phyloP scores from a whole-genome alignment of 2,797 vertebrate genomes.

The Danio aesculapii region DNA sequence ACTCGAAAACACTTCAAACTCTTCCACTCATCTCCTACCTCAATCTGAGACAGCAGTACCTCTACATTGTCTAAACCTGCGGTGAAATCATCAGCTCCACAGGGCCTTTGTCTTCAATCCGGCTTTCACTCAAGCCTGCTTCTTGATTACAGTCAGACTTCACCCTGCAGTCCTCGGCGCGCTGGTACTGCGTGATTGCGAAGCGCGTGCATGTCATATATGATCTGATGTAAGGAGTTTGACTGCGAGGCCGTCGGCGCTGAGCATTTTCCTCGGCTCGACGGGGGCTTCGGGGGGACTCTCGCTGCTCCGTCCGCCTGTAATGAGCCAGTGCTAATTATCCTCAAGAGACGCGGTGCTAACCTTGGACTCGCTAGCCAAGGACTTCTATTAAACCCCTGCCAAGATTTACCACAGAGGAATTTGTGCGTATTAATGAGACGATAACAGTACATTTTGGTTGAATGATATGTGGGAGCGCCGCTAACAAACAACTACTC shows the following conservation, averaged over 20 bases:
- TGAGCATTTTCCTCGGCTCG: constrained; percentile 23
- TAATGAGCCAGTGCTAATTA: constrained; percentile 65
- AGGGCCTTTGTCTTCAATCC: constrained; percentile 35
- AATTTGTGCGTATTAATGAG: constrained; percentile 58
- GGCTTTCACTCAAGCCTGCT: constrained; percentile 25
- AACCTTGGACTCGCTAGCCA: constrained; percentile 61
- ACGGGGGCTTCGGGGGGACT: neutral
- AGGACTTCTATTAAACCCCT: constrained; percentile 59
- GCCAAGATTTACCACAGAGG: constrained; percentile 52
- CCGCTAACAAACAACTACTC: constrained; percentile 3
- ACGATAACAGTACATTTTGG: constrained; percentile 56
- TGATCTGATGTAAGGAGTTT: constrained; percentile 34
- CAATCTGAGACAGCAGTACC: constrained; percentile 11
- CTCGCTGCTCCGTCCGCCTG: constrained; percentile 38
- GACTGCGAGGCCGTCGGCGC: neutral
- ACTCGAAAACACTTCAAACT: constrained; percentile 28
- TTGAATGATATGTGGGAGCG: constrained; percentile 20
- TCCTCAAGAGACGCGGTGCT: constrained; percentile 53
- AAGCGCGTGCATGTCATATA: constrained; percentile 25
- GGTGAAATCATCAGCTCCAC: constrained; percentile 45
- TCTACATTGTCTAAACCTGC: constrained; percentile 34
- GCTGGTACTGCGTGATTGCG: constrained; percentile 32
- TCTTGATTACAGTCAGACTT: constrained; percentile 42
- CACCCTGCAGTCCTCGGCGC: constrained; percentile 33
- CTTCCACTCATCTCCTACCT: constrained; percentile 17